Conservation (phyloP, 35 echinoderm and acorn worm genomes). For the Hemicentrotus pulcherrimus region DNA sequence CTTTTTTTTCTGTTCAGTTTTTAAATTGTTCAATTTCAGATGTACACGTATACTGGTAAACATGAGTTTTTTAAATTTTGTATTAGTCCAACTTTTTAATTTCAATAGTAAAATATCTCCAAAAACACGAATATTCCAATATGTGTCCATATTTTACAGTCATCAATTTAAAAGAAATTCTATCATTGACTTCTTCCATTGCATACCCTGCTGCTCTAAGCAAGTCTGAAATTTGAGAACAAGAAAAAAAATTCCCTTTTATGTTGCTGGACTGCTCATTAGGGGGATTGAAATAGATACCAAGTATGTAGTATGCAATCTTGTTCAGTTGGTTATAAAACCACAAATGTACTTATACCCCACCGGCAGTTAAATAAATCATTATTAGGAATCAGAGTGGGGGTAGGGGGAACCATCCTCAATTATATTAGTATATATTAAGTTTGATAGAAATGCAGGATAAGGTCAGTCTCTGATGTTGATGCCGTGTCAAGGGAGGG, state of each 20-base stretch:
- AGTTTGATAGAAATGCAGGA: background rate
- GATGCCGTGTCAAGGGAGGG: background rate
- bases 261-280: background rate
- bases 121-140: too few species aligned
- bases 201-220: background rate
- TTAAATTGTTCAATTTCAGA: too few species aligned
- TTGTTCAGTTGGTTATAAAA: background rate
- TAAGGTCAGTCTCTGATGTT: background rate
- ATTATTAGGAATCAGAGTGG: background rate
- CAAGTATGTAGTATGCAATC: background rate
- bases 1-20: too few species aligned
- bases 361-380: background rate
- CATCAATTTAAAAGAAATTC: too few species aligned
- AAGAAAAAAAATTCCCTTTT: background rate
- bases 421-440: background rate
- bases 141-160: too few species aligned
- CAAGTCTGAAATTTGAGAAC: background rate
- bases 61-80: too few species aligned
- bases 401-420: background rate
- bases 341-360: constrained; percentile 1
- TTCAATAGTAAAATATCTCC: too few species aligned
- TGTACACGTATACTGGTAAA: too few species aligned
- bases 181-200: too few species aligned
- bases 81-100: too few species aligned
- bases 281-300: background rate